These are phyloP conservation scores for Hexactinellida sp. DNA, from an alignment of 37 sponge, comb jelly and placozoan genomes.

Conservation along the genomic window DNA sequence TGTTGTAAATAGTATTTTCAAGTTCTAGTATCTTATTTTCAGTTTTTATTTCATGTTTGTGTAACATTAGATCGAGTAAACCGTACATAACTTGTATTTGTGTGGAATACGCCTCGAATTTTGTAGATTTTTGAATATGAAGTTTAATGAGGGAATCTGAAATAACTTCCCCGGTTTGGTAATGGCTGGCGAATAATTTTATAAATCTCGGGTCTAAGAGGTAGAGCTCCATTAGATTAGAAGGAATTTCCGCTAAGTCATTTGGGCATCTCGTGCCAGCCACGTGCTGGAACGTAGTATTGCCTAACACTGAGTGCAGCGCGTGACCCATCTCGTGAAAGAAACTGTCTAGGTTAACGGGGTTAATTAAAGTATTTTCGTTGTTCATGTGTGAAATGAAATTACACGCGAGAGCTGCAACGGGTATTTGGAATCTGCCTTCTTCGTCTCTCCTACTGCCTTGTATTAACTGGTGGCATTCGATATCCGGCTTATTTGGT, in stretches of 20 bases:
- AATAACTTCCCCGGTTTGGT: conserved; percentile 22
- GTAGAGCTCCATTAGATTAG: conserved; percentile 79
- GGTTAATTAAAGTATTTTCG: conserved; percentile 29
- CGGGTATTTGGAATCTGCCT: conserved; percentile 54
- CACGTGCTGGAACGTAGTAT: conserved; percentile 75
- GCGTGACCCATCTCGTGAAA: conserved; percentile 98
- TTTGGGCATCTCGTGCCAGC: conserved; percentile 81
- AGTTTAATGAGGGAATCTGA: not conserved
- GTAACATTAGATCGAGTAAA: conserved; percentile 50
- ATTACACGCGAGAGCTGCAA: conserved; percentile 54
- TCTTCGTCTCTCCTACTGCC: conserved; percentile 31
- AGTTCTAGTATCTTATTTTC: not conserved
- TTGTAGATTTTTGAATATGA: conserved; percentile 2
- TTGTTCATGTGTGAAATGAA: not conserved
- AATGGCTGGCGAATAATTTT: conserved; percentile 40
- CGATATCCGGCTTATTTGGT: conserved; percentile 25
- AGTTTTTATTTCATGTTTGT: conserved; percentile 16
- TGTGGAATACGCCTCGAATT: conserved; percentile 43
- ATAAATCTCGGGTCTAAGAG: conserved; percentile 46
- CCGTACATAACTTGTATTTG: conserved; percentile 55
- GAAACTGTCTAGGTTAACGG: conserved; percentile 51
- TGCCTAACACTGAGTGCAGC: conserved; percentile 72
- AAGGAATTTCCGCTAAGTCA: conserved; percentile 92
- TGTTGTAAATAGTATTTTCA: conserved; percentile 21
- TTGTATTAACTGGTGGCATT: conserved; percentile 72